Evolutionary conservation across 1,140 invertebrate species (phyloP).

Genomic region (Zophobas morio): DNA sequence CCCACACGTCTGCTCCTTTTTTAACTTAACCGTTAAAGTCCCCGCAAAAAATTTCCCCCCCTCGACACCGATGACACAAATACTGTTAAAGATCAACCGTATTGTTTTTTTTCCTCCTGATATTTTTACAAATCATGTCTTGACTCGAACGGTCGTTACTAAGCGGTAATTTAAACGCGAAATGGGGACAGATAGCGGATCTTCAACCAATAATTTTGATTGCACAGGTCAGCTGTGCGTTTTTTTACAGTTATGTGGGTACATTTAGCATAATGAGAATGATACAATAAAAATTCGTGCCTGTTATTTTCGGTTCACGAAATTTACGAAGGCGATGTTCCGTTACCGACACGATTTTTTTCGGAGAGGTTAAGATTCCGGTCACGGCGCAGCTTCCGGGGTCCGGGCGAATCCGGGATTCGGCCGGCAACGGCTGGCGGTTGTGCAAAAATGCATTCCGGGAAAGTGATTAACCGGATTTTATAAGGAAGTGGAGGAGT

Average conservation of each 20-base stretch:
- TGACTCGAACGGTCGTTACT: not conserved
- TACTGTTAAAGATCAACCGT: conserved; percentile 32
- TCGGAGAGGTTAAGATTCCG: not conserved
- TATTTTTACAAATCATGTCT: conserved; percentile 41
- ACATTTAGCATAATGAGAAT: conserved; percentile 26
- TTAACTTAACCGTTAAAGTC: conserved; percentile 33
- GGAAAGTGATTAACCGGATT: conserved; percentile 9
- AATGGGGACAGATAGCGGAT: conserved; percentile 63
- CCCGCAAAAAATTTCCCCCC: not conserved
- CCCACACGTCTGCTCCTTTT: not conserved
- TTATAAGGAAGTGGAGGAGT: not conserved
- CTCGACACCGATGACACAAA: conserved; percentile 2
- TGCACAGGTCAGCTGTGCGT: conserved; percentile 46
- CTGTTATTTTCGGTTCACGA: conserved; percentile 16
- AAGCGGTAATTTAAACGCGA: conserved; percentile 40
- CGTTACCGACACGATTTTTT: conserved; percentile 27
- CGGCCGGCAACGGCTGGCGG: too few relatives aligned
- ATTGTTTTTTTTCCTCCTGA: conserved; percentile 6
- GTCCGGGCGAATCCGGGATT: too few relatives aligned
- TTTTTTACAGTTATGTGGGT: conserved; percentile 50
- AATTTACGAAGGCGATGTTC: not conserved
- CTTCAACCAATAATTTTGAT: conserved; percentile 52
- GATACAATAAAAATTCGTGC: conserved; percentile 31
- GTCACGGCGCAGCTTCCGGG: not conserved
- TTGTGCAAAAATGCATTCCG: not conserved